Percentiles rank a stretch among this genome's conserved stretches.
These are phyloP conservation scores for Ciconia nigra DNA, from an alignment of 2,797 vertebrate genomes.

Conservation along the genomic window DNA sequence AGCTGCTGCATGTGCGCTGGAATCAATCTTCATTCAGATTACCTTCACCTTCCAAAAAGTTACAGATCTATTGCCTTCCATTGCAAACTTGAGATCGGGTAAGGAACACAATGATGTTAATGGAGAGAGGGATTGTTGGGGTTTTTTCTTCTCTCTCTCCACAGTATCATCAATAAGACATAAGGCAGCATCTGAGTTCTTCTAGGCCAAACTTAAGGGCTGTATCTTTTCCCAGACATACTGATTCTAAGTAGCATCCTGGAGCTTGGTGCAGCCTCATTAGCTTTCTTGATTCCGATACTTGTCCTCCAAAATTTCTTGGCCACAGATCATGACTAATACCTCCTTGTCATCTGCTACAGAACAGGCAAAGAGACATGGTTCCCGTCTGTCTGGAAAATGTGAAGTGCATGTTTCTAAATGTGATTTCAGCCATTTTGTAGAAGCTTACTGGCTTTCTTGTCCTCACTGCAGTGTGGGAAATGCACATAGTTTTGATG, in stretches of 20 bases:
- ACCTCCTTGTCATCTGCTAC: not conserved
- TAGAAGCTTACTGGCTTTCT: not conserved
- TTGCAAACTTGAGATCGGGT: not conserved
- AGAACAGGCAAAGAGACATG: not conserved
- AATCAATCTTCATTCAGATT: not conserved
- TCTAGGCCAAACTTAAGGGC: not conserved
- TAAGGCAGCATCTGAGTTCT: not conserved
- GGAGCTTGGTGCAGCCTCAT: not conserved
- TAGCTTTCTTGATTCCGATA: not conserved
- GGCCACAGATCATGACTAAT: not conserved
- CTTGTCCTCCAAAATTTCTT: not conserved
- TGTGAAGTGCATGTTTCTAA: not conserved
- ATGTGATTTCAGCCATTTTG: not conserved
- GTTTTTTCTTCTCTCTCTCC: no score
- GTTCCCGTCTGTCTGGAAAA: not conserved
- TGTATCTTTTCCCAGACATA: not conserved
- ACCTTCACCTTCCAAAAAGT: not conserved
- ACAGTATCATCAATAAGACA: not conserved
- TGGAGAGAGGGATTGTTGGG: not conserved
- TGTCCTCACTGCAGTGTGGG: not conserved
- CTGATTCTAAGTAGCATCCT: not conserved
- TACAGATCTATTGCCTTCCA: not conserved
- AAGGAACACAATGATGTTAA: not conserved
- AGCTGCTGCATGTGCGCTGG: not conserved
- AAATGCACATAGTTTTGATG: not conserved